Conservation (phyloP, 2,888 invertebrate genomes). For the Drosophila conformis region DNA sequence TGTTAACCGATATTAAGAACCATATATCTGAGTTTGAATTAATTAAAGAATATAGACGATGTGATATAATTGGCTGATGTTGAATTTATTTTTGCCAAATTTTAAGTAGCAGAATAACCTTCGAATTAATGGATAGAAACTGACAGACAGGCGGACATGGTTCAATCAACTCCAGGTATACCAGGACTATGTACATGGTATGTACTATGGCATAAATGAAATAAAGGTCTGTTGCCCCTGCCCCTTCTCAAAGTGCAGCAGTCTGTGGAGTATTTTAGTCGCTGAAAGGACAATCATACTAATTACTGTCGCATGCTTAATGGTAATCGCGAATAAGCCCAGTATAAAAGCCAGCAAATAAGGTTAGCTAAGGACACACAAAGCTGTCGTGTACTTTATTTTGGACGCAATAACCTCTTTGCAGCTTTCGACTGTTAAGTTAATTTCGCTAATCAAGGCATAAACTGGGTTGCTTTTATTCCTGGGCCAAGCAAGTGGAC, state of each 20-base stretch:
- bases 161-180: background rate
- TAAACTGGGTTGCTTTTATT: background rate
- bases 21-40: background rate
- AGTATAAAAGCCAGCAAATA: background rate
- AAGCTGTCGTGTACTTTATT: conserved; percentile 8
- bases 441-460: background rate
- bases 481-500: background rate
- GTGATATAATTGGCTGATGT: background rate
- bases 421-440: background rate
- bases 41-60: background rate
- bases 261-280: conserved; percentile 7
- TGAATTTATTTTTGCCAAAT: no score
- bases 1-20: background rate
- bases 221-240: background rate
- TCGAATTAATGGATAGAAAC: background rate
- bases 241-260: background rate
- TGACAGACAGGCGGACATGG: background rate
- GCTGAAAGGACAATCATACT: conserved; percentile 52
- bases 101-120: background rate
- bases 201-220: background rate
- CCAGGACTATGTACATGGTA: background rate
- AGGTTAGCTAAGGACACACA: background rate
- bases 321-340: background rate
- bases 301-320: conserved; percentile 49
- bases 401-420: conserved; percentile 16